Conservation (phyloP, 2,797 vertebrate genomes). For the Pseudopleuronectes americanus region DNA sequence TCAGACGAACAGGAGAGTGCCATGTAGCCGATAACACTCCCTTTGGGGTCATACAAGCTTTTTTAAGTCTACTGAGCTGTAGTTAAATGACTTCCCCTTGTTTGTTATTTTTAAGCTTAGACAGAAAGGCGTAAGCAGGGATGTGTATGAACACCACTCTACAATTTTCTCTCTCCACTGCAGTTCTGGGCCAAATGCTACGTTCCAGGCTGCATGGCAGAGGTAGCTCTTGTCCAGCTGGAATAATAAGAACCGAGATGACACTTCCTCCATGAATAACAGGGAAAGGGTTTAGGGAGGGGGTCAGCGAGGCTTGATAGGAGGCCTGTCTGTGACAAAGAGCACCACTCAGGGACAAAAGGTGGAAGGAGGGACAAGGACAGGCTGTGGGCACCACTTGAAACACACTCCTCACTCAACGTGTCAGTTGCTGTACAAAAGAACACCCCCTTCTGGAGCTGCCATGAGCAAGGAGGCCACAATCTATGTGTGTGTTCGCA, state of each 20-base stretch:
- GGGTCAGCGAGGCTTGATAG: slow-evolving; percentile 23
- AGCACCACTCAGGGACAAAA: slow-evolving; percentile 64
- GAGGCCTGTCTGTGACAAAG: slow-evolving; percentile 49
- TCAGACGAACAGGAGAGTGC: slow-evolving; percentile 42
- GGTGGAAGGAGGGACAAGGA: slow-evolving; percentile 65
- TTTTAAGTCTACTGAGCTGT: slow-evolving; percentile 50
- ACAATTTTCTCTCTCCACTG: slow-evolving; percentile 23
- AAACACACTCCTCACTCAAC: slow-evolving; percentile 49
- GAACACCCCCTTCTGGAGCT: slow-evolving; percentile 13
- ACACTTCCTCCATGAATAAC: slow-evolving; percentile 72
- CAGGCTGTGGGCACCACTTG: slow-evolving; percentile 66
- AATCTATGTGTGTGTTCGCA: no score
- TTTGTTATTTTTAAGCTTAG: slow-evolving; percentile 75
- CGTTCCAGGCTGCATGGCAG: slow-evolving; percentile 44
- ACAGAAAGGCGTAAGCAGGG: slow-evolving; percentile 47
- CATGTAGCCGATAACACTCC: slow-evolving; percentile 48
- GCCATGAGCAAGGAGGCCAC: slow-evolving; percentile 25
- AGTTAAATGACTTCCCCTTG: slow-evolving; percentile 75
- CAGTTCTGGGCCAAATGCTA: slow-evolving; percentile 41
- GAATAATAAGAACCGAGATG: slow-evolving; percentile 77
- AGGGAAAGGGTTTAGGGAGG: slow-evolving; percentile 45
- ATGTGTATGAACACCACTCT: slow-evolving; percentile 29
- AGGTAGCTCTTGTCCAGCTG: slow-evolving; percentile 67
- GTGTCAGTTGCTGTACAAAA: slow-evolving; percentile 44
- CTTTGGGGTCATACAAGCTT: slow-evolving; percentile 58